Base-by-base conservation (phyloP, 1,140 invertebrate species). In the Gryon sp. region DNA sequence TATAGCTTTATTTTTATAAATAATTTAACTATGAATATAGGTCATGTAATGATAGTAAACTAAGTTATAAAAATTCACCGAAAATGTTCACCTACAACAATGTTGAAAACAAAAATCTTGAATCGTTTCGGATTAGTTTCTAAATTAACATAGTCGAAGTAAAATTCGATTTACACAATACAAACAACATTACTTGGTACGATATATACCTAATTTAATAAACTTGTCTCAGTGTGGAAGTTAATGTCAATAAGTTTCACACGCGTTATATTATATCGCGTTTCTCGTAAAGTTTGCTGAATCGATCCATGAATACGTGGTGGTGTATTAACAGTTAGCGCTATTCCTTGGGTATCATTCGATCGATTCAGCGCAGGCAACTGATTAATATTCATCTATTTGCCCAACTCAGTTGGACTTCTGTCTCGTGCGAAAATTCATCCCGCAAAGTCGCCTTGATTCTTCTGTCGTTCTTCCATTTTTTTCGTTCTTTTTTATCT, bases 371-470 rank as follows among this genome's bases (percentile, higher is more conserved):
- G 26, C 40, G 18, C 46, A 34, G 52, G 19, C 18, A 6, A 32
- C 28, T 62, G 68, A 72, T 72, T 72, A 72, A 62, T 72, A 72
- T 72, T 72, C 68, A 53, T 62, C 57, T 62, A 53, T 72, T 60
- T 72, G 36, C 68, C 22, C 36, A 41, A 52, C 24, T 59, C 38
- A 62, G 41, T 36, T 48, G 46, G 55, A 72, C 57, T 55, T 45
- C 41, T 38, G 38, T 62, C 38, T 72, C 20, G 15, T 7, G 16
- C 48, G 20, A 45, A 28, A 52, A 60, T 60, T 46, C 26, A 11
- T 15, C 4, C 30, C 6, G 20, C 22, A 12, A 48, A 68, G 12
- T 45, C 26, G 12, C 24, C 2, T 41, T 50, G 50, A n/a, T n/a
- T n/a, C n/a, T n/a, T n/a, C n/a, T n/a, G n/a, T n/a, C n/a, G 11